Evolutionary conservation across 2,797 vertebrate species (phyloP).

Genomic region (Fratercula arctica): DNA sequence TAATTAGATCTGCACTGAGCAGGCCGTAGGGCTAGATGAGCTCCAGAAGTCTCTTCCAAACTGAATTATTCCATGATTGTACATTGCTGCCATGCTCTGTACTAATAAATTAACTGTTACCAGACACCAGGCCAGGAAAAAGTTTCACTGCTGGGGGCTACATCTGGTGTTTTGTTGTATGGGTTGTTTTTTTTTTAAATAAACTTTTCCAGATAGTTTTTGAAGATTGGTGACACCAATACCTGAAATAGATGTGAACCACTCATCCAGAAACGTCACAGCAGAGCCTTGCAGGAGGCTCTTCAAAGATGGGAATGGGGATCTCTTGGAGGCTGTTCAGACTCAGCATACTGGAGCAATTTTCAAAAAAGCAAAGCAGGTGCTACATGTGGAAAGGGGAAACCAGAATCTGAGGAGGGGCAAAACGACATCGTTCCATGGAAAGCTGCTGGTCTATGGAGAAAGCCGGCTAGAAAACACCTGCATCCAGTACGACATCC

Average conservation of each 20-base stretch:
- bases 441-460: not conserved
- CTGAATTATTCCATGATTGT: not conserved
- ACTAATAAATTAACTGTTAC: not conserved
- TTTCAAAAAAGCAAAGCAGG: not conserved
- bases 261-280: not conserved
- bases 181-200: not conserved
- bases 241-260: not conserved
- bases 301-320: not conserved
- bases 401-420: not conserved
- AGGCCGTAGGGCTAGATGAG: not conserved
- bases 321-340: not conserved
- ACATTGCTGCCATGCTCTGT: not conserved
- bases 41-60: not conserved
- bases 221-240: not conserved
- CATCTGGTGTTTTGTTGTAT: not conserved
- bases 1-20: not conserved
- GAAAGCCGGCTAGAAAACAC: not conserved
- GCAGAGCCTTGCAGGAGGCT: not conserved
- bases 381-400: not conserved
- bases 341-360: not conserved
- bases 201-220: not conserved
- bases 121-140: not conserved
- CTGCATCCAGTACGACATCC: not conserved
- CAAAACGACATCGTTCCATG: rapidly evolving
- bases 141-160: not conserved